Evolutionary conservation across 2,797 vertebrate genomes (phyloP).

Genomic region (Neosalanx taihuensis): DNA sequence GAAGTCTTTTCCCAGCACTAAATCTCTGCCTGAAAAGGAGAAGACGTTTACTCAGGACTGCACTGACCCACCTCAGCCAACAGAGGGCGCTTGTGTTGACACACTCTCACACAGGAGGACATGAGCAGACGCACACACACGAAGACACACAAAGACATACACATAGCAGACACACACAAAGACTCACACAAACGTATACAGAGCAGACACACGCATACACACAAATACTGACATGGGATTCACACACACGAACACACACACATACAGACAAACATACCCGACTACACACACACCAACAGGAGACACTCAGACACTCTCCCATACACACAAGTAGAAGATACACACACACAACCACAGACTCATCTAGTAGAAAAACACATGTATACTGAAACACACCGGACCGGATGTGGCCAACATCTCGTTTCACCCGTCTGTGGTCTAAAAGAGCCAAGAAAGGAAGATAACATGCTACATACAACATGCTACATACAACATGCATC

Average conservation of each 20-base stretch:
- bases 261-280: slow-evolving; percentile 5
- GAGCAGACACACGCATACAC: background rate
- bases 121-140: background rate
- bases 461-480: slow-evolving; percentile 40
- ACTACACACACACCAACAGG: slow-evolving; percentile 18
- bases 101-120: background rate
- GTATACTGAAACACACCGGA: background rate
- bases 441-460: slow-evolving; percentile 47
- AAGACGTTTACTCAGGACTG: background rate
- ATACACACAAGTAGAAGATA: background rate
- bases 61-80: background rate
- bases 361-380: background rate
- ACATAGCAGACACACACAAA: slow-evolving; percentile 3
- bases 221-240: background rate
- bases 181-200: slow-evolving; percentile 3
- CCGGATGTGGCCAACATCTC: background rate
- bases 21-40: background rate
- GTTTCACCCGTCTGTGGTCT: slow-evolving; percentile 44
- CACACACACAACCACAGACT: background rate
- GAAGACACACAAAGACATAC: background rate
- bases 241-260: background rate
- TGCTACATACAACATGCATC: slow-evolving; percentile 36
- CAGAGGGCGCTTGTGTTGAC: background rate
- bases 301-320: background rate
- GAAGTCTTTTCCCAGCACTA: background rate